Conservation (phyloP, 2,797 vertebrate species). For the Gallinago stenura region DNA sequence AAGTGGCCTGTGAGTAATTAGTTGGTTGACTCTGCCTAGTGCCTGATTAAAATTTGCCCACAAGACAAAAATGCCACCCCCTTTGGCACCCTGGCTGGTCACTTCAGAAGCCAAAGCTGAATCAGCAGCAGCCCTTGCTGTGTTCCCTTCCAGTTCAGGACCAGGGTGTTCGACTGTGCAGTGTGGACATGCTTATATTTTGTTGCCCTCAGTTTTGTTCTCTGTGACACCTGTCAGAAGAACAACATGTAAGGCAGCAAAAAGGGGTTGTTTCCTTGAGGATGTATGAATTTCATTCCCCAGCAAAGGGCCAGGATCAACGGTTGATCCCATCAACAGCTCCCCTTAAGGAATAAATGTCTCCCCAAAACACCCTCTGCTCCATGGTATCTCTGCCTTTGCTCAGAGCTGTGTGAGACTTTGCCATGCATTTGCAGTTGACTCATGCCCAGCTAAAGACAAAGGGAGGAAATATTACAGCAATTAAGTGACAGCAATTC, state of each 20-base stretch:
- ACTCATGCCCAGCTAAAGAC: not conserved
- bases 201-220: not conserved
- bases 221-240: not conserved
- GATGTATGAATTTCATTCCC: not conserved
- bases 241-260: not conserved
- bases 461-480: not conserved
- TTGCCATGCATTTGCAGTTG: not conserved
- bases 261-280: not conserved
- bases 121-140: not conserved
- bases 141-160: not conserved
- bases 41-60: constrained; percentile 22
- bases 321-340: not conserved
- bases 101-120: not conserved
- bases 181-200: not conserved
- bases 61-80: not conserved
- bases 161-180: not conserved
- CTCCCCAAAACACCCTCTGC: not conserved
- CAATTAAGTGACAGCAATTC: not conserved
- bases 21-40: constrained; percentile 30
- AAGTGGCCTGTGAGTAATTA: constrained; percentile 37
- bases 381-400: not conserved
- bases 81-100: not conserved
- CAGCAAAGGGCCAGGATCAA: rapidly evolving
- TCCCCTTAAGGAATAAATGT: not conserved
- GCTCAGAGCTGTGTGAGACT: not conserved